Evolutionary conservation across 2,797 vertebrate genomes (phyloP), one percentile per base, ranked within the genome.

Genomic region (Cynodonichthys magdalenae): DNA sequence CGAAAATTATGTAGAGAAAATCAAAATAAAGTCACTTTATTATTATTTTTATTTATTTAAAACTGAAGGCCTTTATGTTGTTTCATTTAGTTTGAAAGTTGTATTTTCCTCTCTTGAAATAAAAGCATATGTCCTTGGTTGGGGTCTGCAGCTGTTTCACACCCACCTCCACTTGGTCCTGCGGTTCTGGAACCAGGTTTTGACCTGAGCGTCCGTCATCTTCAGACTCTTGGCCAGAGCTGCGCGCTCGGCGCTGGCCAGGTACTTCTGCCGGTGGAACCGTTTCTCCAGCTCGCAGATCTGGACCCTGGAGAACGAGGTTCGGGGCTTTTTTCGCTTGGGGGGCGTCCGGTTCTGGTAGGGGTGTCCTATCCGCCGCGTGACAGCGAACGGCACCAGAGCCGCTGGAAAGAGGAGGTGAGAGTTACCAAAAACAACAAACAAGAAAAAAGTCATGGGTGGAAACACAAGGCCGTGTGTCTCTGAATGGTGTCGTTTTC

Each of bases 131-230:
- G 9, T 36, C 34, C 34, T 36, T 36, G 24, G 24, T 24, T 5
- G 6, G 31, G 31, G 31, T 31, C 31, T 31, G 31, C 31, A 31
- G 31, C 31, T 31, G 0, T 53, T 4, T 57, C 50, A 51, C 29
- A 86, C 77, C 49, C 31, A 97, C 97, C 97, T 96, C 97, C 97
- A 98, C 83, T 99, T 98, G 42, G 97, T 99, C 82, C 97, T 92
- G 70, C 97, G 92, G 89, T 98, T 98, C 93, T 99, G 97, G 85
- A 99, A 99, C 97, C 97, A 99, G 75, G 97, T 99, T 83, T 99
- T 99, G 80, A 99, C 97, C 84, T 99, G 97, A 1, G 97, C 97
- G n/a, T 99, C 97, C 3, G 97, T 99, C 97, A 99, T 99, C 91
- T 98, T 98, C 72, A 99, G 95, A 10, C 94, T 94, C 83, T 98